phyloP scores from a whole-genome alignment of 1,140 invertebrate genomes.

The Eumaeus atala region DNA sequence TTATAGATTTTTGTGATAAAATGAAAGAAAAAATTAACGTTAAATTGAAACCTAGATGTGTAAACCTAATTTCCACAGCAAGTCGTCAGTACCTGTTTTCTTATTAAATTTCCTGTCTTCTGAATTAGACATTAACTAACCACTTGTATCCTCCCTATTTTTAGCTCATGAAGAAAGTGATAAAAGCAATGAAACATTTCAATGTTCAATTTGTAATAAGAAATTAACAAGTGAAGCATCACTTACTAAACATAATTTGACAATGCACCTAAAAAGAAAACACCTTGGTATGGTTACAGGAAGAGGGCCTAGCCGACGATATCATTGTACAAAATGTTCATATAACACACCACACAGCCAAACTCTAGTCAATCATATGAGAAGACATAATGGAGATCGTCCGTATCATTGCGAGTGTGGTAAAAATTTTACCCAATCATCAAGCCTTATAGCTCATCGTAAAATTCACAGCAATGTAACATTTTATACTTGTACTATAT shows the following conservation, averaged over 20 bases:
- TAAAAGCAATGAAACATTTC: conserved; percentile 18
- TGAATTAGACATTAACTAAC: conserved; percentile 18
- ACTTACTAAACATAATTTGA: conserved; percentile 39
- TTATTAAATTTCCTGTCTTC: conserved; percentile 11
- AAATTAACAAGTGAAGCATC: conserved; percentile 42
- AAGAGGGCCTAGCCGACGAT: conserved; percentile 46
- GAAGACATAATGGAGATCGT: conserved; percentile 73
- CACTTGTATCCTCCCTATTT: too few species aligned
- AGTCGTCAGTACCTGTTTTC: background rate
- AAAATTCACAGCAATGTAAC: conserved; percentile 67
- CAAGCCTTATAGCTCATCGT: conserved; percentile 64
- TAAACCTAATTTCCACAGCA: too few species aligned
- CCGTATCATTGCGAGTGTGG: conserved; percentile 76
- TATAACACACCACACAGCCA: conserved; percentile 68
- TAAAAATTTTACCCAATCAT: conserved; percentile 75
- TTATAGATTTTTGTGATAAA: too few species aligned
- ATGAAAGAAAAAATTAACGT: too few species aligned
- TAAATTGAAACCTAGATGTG: too few species aligned
- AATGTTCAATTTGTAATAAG: conserved; percentile 49
- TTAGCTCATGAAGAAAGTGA: conserved; percentile 4
- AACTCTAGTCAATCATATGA: conserved; percentile 64
- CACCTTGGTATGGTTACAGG: conserved; percentile 55
- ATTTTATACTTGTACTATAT: conserved; percentile 76
- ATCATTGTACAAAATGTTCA: conserved; percentile 60
- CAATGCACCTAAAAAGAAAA: conserved; percentile 56